Base-by-base conservation (phyloP, 2,888 invertebrate species). In the Seira sanloemensis region DNA sequence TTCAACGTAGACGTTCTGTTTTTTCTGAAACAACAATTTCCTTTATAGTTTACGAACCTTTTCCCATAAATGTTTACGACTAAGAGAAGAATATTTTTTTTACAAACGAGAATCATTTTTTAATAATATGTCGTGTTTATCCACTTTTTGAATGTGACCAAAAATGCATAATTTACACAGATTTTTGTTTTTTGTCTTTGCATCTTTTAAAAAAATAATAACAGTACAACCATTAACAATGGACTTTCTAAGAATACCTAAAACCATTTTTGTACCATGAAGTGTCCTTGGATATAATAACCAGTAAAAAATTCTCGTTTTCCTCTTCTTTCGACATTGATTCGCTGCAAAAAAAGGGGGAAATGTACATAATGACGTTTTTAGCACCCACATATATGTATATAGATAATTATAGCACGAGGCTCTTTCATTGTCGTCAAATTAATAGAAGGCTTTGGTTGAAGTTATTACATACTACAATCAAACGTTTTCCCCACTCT, bases 191-290 rank as follows among this genome's bases (percentile, higher is more conserved):
- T 12, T 50, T 12, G 2, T 62, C 23, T 62, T 62, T 23, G 62
- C 62, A 62, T 62, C 21, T 62, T 37, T 37, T 62, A 62, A 62
- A 62, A 62, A 62, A 21, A 62, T 62, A 62, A 62, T 62, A 62
- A 62, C 62, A 62, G 21, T 62, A 62, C 62, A 62, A 62, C 62
- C 62, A 62, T 62, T 23, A 62, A 62, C 62, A 62, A 62, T 62
- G 62, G 62, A 21, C 19, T 62, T 62, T 62, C 62, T 62, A 62
- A 62, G 62, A 62, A 62, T 62, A 62, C 62, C 62, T 62, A 62
- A 62, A 62, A 62, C 62, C 62, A 62, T 62, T 62, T 62, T 62
- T 62, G 62, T 62, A 62, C 62, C 62, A 62, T 62, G 62, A 62
- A 62, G 62, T 62, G 62, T 62, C 50, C 50, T 50, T 50, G n/a